Evolutionary conservation across 2,888 invertebrate genomes (phyloP), one percentile per base, ranked within the genome.

Genomic region (Endomychus coccineus): DNA sequence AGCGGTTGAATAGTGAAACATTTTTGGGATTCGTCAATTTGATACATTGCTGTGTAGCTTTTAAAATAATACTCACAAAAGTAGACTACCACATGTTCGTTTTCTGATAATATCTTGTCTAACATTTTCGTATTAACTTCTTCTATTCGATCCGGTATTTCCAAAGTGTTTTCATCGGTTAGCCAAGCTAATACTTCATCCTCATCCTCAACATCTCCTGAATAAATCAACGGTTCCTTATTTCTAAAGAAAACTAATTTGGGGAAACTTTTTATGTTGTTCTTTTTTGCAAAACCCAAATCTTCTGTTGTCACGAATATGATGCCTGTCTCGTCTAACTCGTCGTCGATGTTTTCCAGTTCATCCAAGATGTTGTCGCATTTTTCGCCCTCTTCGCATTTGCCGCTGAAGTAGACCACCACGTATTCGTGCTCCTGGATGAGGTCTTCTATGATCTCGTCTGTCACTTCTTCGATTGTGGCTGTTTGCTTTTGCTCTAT

Each of bases 251-350:
- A 85, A 15, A 85, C 88, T 39, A 94, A 68, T 29, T 85, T 78
- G 2, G 92, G 92, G 71, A 86, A 87, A 40, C 69, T 74, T 61
- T 85, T 90, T 54, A 92, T 83, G 44, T 83, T 83, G 52, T 86
- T 78, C 61, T 89, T 87, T 66, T 85, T 87, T 5, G 91, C 90
- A 35, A 89, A 67, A 2, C 63, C 59, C 3, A 75, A 70, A 56
- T 94, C 92, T 68, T 91, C 91, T 9, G 92, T 92, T 21, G 91
- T 91, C 0, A 92, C 91, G 58, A 92, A 90, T 44, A 91, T 85
- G 50, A 92, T 92, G 34, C 92, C 92, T 38, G 84, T 84, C 66
- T 91, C 90, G 59, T 92, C 91, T 1, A 91, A 68, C 59, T 92
- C 92, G 59, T 92, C 92, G 51, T 92, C 92, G 50, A 92, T 91